phyloP scores from a whole-genome alignment of 1,140 invertebrate species.

The Octopus bimaculoides region DNA sequence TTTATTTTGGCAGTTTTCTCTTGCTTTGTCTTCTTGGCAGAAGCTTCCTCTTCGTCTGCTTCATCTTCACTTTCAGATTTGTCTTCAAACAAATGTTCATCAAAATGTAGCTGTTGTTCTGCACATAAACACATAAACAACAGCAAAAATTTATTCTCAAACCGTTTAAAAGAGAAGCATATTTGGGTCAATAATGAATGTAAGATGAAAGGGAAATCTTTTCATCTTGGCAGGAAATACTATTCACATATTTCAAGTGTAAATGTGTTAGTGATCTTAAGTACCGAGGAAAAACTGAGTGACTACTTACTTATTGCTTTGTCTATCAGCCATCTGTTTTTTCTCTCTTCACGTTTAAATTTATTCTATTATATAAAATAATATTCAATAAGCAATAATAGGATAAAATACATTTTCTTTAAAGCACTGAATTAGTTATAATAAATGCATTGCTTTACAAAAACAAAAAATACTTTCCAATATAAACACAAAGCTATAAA shows the following conservation, averaged over 20 bases:
- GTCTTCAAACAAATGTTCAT: background rate
- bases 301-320: conserved; percentile 58
- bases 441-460: too few species aligned
- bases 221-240: background rate
- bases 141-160: background rate
- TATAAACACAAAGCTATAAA: too few species aligned
- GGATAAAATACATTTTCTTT: background rate
- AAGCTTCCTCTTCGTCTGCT: background rate
- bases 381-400: background rate
- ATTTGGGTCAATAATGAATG: background rate
- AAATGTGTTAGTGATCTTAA: background rate
- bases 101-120: background rate
- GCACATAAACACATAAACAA: background rate
- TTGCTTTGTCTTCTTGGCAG: background rate
- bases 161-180: background rate
- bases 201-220: background rate
- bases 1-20: background rate
- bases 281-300: background rate
- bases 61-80: background rate
- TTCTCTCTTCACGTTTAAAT: conserved; percentile 68
- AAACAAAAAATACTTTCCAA: too few species aligned
- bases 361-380: conserved; percentile 60
- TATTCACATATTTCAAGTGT: background rate
- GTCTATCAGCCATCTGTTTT: conserved; percentile 62
- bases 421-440: background rate